A percentile compares a stretch with the other conserved stretches of the same genome.
These are phyloP conservation scores for Nasonia longicornis DNA, from an alignment of 1,140 invertebrate genomes.

Conservation along the genomic window DNA sequence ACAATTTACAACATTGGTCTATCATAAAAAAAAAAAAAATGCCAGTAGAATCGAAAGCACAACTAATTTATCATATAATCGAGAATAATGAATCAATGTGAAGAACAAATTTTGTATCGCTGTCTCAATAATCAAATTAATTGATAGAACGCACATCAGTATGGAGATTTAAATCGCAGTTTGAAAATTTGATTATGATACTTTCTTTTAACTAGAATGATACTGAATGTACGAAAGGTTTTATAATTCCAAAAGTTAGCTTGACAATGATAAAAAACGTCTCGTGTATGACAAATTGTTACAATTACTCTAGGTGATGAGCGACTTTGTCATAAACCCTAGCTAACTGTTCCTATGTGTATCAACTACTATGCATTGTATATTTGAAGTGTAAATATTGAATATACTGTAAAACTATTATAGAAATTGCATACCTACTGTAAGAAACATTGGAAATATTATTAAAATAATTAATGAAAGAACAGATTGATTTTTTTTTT, in stretches of 20 bases:
- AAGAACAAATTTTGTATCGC: slow-evolving; percentile 26
- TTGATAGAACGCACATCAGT: slow-evolving; percentile 24
- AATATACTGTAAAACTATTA: slow-evolving; percentile 42
- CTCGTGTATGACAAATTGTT: slow-evolving; percentile 52
- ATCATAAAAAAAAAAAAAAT: slow-evolving; percentile 10
- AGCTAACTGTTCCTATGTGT: slow-evolving; percentile 64
- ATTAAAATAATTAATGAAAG: slow-evolving; percentile 51
- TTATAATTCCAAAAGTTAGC: slow-evolving; percentile 47
- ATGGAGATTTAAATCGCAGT: slow-evolving; percentile 12
- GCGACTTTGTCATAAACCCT: slow-evolving; percentile 50
- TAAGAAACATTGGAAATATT: slow-evolving; percentile 54
- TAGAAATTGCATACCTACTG: slow-evolving; percentile 50
- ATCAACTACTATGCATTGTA: slow-evolving; percentile 58
- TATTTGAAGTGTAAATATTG: slow-evolving; percentile 66
- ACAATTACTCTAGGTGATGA: slow-evolving; percentile 45
- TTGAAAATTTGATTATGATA: slow-evolving; percentile 3
- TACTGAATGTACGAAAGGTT: slow-evolving; percentile 32
- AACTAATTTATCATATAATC: slow-evolving; percentile 26
- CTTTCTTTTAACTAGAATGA: background rate
- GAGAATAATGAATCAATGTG: slow-evolving; percentile 2
- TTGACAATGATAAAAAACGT: slow-evolving; percentile 56
- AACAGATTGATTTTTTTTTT: slow-evolving; percentile 10
- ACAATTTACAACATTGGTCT: slow-evolving; percentile 17
- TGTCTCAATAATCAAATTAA: slow-evolving; percentile 31
- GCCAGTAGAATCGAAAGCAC: slow-evolving; percentile 1